Percentiles rank a stretch among this genome's conserved stretches.
Conservation (phyloP, 2,888 invertebrate genomes). For the Acanthosepion lycidas region DNA sequence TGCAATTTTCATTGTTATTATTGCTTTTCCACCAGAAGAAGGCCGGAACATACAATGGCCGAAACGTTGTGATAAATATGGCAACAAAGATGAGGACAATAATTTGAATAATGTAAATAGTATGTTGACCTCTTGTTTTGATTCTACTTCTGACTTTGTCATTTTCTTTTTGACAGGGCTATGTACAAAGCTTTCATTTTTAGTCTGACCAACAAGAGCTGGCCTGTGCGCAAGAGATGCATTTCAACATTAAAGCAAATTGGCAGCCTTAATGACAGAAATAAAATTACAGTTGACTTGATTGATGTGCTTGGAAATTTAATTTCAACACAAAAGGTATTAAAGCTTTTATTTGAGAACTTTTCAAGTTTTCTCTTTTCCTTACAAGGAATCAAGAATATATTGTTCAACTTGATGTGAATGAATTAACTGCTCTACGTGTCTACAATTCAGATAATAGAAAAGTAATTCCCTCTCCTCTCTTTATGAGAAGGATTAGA, state of each 20-base stretch:
- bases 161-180: conserved; percentile 75
- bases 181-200: conserved; percentile 83
- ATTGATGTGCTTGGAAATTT: conserved; percentile 81
- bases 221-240: conserved; percentile 80
- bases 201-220: conserved; percentile 81
- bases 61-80: too few relatives aligned
- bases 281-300: conserved; percentile 80
- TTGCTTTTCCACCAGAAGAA: too few relatives aligned
- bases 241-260: conserved; percentile 80
- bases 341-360: too few relatives aligned
- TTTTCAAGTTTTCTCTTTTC: too few relatives aligned
- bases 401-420: too few relatives aligned
- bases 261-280: conserved; percentile 78
- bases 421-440: too few relatives aligned
- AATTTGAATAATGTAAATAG: not conserved
- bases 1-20: too few relatives aligned
- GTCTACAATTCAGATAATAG: too few relatives aligned
- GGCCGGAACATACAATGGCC: too few relatives aligned
- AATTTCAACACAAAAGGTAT: conserved; percentile 78
- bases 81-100: not conserved
- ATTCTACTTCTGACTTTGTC: not conserved
- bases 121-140: not conserved
- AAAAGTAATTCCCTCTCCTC: too few relatives aligned
- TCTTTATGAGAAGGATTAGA: too few relatives aligned
- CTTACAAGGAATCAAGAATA: too few relatives aligned